Base-by-base conservation (phyloP, 2,888 invertebrate species). In the Drosophila fulvimacula region DNA sequence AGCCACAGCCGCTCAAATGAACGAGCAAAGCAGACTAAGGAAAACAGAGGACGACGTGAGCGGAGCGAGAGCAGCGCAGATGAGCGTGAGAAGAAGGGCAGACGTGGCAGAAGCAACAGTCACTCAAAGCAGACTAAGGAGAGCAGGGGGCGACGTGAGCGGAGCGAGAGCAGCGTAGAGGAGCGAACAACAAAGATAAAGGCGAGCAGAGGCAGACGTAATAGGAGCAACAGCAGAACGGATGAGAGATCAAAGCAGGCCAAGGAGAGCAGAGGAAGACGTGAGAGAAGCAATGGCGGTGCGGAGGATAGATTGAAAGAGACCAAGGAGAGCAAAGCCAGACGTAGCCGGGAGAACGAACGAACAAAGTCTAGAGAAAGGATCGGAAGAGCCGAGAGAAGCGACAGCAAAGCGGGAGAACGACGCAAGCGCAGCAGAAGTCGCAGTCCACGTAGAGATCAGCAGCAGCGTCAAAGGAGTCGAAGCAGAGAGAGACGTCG, bases 381-480 rank as follows among this genome's bases (percentile, higher is more conserved):
- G 3, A 42, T 38, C 15, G 9, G 32, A 41, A 63, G 66, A 34
- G 17, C 52, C 4, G 44, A 19, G 4, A 38, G 59, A 13, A 69
- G 58, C 19, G 11, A 49, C 21, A 62, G 58, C n/a, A 51, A 15
- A 34, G 17, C 24, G 2, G 49, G 41, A 11, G 56, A 48, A 41
- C 10, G 21, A 41, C 2, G n/a, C 36, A 34, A 21, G 34, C 56
- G 32, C 48, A 38, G 63, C 17, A 60, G 41, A n/a, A 75, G 72
- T 52, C 61, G 65, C 19, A 72, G 71, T 55, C 41, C 24, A 4
- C 61, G 64, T 3, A 44, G 66, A 19, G 56, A 44, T 10, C 60
- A 34, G 2, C 46, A 52, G n/a, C 17, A 69, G 1, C 52, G 63
- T 10, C 55, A 30, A 15, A 21, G 55, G 21, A 69, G 58, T 60